Base-by-base conservation (phyloP, 2,797 vertebrate genomes). In the Paramormyrops hopkinsi region DNA sequence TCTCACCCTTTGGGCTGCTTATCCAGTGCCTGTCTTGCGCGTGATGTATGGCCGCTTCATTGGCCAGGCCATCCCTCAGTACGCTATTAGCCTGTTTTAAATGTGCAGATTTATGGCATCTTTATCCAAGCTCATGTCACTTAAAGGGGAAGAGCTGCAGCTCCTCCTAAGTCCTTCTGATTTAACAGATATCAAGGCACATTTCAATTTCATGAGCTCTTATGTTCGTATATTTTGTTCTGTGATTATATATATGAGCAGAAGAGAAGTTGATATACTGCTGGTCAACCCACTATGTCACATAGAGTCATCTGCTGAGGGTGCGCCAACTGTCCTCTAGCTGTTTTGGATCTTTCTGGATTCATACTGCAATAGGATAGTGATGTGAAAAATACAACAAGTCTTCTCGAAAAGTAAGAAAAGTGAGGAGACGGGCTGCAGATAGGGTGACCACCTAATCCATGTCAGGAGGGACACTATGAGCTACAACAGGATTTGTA, bases 1-100 rank as follows among this genome's bases (percentile, higher is more conserved):
- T 6, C 37, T 22, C 3, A 1, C 73, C 41, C 82, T 17, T 41
- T 56, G 33, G n/a, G 79, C 19, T 69, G 76, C 19, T 90, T 82
- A 29, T 29, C 46, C 37, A 29, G 41, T 44, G 29, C 69, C 7
- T 46, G 46, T 19, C 29, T 11, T 3, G 8, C 2, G 65, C 29
- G 22, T 37, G n/a, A 59, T 50, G 48, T 51, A 19, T 76, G 84
- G 53, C 53, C 62, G 4, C 85, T 83, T 51, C 73, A 83, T 46
- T 79, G 29, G 50, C 22, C 6, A 22, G 7, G n/a, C 88, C 48
- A 22, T 44, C 41, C 50, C 19, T 89, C 33, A 3, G 53, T 17
- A 19, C 46, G 65, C 50, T 82, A 69, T 90, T 82, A 87, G 44
- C 82, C 83, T 76, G 65, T n/a, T 89, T 87, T 44, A 88, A 82